A percentile compares a stretch with the other conserved stretches of the same genome.
Conservation (phyloP, 2,888 invertebrate genomes). For the Diaperis boleti region DNA sequence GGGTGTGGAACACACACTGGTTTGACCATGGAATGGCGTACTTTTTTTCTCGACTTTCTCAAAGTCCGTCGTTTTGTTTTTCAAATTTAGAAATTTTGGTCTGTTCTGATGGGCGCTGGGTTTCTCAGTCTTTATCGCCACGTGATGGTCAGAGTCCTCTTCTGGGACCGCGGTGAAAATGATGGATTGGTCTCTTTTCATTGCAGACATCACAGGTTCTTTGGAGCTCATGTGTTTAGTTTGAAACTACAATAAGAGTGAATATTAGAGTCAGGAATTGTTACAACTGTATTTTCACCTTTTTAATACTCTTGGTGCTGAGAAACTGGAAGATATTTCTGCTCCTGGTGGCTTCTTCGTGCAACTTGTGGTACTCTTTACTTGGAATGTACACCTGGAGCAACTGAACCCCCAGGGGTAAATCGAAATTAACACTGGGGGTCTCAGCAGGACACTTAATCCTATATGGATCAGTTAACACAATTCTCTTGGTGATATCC, state of each 20-base stretch:
- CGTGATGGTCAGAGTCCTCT: slow-evolving; percentile 69
- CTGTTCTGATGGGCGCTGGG: slow-evolving; percentile 49
- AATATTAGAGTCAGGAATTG: not conserved
- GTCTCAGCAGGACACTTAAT: slow-evolving; percentile 86
- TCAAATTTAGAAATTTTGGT: slow-evolving; percentile 64
- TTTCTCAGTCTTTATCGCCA: slow-evolving; percentile 45
- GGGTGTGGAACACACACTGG: slow-evolving; percentile 83
- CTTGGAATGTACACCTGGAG: slow-evolving; percentile 80
- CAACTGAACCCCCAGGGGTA: slow-evolving; percentile 86
- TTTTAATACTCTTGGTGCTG: slow-evolving; percentile 52
- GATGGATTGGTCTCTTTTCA: slow-evolving; percentile 84
- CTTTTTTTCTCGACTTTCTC: slow-evolving; percentile 48
- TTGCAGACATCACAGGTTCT: slow-evolving; percentile 67
- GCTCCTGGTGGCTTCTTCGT: slow-evolving; percentile 65
- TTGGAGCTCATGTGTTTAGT: slow-evolving; percentile 25
- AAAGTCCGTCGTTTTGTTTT: slow-evolving; percentile 57
- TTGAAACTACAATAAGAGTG: slow-evolving; percentile 14
- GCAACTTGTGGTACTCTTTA: slow-evolving; percentile 71
- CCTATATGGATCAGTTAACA: slow-evolving; percentile 85
- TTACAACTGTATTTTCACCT: slow-evolving; percentile 47
- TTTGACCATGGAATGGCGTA: slow-evolving; percentile 74
- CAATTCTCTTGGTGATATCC: slow-evolving; percentile 81
- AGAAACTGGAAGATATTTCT: slow-evolving; percentile 62
- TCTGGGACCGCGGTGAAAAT: slow-evolving; percentile 88
- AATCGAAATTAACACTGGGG: slow-evolving; percentile 74